Conservation (phyloP, 2,797 vertebrate genomes). For the Cygnus olor region DNA sequence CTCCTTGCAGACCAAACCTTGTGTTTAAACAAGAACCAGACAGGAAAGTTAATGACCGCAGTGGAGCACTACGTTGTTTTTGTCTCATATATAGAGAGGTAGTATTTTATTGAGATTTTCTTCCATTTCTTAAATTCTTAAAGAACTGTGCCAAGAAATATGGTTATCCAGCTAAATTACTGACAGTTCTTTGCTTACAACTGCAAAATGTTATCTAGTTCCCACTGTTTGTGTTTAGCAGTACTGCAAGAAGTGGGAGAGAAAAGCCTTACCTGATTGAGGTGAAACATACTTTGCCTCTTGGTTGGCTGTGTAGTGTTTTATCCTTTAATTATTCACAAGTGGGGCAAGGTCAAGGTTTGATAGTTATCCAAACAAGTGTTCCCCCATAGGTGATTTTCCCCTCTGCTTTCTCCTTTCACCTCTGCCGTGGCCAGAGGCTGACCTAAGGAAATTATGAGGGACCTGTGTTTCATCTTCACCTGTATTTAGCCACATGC, state of each 20-base stretch:
- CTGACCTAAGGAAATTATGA: background rate
- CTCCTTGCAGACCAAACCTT: background rate
- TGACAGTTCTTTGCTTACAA: background rate
- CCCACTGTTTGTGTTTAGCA: background rate
- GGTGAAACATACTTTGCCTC: background rate
- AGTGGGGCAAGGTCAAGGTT: too few species aligned
- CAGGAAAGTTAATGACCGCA: background rate
- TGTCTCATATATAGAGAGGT: background rate
- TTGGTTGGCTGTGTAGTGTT: background rate
- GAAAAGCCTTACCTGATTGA: background rate
- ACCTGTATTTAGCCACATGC: background rate
- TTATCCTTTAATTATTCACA: too few species aligned
- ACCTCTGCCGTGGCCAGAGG: background rate
- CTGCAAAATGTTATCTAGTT: background rate
- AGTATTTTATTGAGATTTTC: background rate
- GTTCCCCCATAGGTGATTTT: background rate
- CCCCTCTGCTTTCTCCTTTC: background rate
- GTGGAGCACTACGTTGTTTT: background rate
- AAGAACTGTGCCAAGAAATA: background rate
- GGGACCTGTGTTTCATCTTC: background rate
- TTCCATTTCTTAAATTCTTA: background rate
- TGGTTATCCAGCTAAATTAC: background rate
- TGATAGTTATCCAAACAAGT: background rate
- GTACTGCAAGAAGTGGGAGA: background rate
- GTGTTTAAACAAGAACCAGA: background rate